Percentiles rank a stretch among this genome's conserved stretches.
These are phyloP conservation scores for Fundulus diaphanus DNA, from an alignment of 2,797 vertebrate genomes.

Conservation along the genomic window DNA sequence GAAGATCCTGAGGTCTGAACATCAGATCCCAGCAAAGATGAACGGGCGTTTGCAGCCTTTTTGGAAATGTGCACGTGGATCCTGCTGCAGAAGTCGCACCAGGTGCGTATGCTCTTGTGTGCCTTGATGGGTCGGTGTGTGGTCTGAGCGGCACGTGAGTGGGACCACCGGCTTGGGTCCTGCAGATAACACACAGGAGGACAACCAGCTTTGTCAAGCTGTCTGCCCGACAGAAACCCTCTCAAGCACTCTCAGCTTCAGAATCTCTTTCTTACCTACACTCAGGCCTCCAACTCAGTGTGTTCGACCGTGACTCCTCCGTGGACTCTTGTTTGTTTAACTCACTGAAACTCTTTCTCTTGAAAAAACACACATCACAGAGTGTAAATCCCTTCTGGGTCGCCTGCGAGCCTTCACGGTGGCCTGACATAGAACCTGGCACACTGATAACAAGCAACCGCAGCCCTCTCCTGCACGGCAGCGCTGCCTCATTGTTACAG, in stretches of 20 bases:
- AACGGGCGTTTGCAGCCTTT: not conserved
- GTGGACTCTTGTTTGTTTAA: conserved; percentile 38
- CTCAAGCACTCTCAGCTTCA: conserved; percentile 25
- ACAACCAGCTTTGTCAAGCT: conserved; percentile 64
- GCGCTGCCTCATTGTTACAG: conserved; percentile 56
- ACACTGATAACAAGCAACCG: conserved; percentile 53
- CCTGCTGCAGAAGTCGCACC: conserved; percentile 3
- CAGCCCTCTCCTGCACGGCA: conserved; percentile 38
- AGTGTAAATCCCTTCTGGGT: not conserved
- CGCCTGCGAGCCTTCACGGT: conserved; percentile 32
- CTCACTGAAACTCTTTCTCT: conserved; percentile 12
- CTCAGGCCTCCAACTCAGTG: not conserved
- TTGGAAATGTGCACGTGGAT: conserved; percentile 1
- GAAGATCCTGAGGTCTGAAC: not conserved
- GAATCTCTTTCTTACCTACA: not conserved
- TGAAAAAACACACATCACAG: conserved; percentile 18
- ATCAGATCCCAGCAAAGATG: not conserved
- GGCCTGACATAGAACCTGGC: conserved; percentile 55
- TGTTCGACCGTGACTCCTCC: conserved; percentile 19
- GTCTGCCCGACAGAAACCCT: conserved; percentile 47
- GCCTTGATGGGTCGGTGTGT: conserved; percentile 28
- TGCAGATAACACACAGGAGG: conserved; percentile 71
- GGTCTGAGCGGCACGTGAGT: conserved; percentile 41
- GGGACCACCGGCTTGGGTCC: conserved; percentile 70
- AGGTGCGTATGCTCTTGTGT: conserved; percentile 25